These are phyloP conservation scores for Molorchus minor DNA, from an alignment of 2,888 invertebrate species.

Conservation along the genomic window DNA sequence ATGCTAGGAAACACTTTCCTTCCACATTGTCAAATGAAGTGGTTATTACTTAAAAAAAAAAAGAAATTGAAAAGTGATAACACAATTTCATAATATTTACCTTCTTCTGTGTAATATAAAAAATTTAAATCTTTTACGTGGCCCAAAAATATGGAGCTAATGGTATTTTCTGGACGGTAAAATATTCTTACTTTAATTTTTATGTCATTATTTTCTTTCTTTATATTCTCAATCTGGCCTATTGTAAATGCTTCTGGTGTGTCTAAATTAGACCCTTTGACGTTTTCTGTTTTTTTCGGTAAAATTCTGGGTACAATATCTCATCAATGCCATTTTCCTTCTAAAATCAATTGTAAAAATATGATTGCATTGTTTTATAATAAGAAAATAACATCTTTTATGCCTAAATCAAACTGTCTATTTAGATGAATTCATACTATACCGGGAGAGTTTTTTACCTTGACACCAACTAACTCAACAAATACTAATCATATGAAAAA, in stretches of 20 bases:
- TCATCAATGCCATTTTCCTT: conserved; percentile 70
- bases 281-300: conserved; percentile 75
- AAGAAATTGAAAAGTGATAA: not conserved
- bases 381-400: no score
- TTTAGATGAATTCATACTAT: no score
- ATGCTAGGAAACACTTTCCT: conserved; percentile 76
- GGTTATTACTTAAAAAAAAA: conserved; percentile 60
- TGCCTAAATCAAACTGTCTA: no score
- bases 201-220: conserved; percentile 64
- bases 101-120: conserved; percentile 81
- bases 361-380: no score
- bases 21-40: conserved; percentile 70
- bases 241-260: conserved; percentile 81
- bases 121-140: conserved; percentile 76
- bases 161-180: conserved; percentile 80
- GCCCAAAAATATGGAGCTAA: conserved; percentile 65
- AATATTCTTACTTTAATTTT: conserved; percentile 74
- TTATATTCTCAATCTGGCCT: conserved; percentile 74
- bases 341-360: conserved; percentile 37
- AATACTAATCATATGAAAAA: no score
- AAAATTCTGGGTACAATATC: conserved; percentile 81
- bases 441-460: no score
- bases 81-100: conserved; percentile 55
- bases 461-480: no score
- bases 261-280: conserved; percentile 76